Evolutionary conservation across 2,113 vertebrate genomes (phyloP).

Genomic region (Cathartes aura): DNA sequence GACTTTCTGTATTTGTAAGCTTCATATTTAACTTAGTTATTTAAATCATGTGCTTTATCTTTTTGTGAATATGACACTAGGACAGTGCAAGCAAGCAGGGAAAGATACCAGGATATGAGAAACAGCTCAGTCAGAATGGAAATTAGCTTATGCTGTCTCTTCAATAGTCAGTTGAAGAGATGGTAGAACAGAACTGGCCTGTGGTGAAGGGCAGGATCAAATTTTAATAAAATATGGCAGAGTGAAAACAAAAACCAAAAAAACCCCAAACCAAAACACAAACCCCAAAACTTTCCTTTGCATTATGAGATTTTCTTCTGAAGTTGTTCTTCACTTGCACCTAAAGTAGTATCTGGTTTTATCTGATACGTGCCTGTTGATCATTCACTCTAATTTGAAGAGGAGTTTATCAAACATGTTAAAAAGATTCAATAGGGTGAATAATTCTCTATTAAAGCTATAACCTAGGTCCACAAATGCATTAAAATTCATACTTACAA

Average conservation of each 20-base stretch:
- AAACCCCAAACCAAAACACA: neutral
- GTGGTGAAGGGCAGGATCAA: neutral
- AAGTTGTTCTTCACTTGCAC: neutral
- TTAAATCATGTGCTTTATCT: neutral
- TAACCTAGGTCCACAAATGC: neutral
- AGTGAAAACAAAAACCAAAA: neutral
- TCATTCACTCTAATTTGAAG: neutral
- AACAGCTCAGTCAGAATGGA: neutral
- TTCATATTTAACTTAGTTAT: neutral
- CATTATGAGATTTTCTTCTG: neutral
- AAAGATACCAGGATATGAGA: neutral
- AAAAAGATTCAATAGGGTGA: neutral
- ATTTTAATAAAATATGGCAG: neutral
- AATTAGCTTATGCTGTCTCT: neutral
- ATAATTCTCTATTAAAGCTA: neutral
- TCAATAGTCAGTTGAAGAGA: neutral
- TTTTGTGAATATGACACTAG: neutral
- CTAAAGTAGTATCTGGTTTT: neutral
- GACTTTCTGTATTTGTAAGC: neutral
- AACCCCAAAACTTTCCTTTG: neutral
- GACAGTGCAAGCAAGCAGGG: neutral
- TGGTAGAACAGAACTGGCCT: neutral
- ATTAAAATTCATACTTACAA: neutral
- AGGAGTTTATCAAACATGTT: neutral
- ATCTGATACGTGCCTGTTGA: neutral